Percentiles rank a stretch among this genome's conserved stretches.
Conservation (phyloP, 2,888 invertebrate species). For the Synanthedon tipuliformis region DNA sequence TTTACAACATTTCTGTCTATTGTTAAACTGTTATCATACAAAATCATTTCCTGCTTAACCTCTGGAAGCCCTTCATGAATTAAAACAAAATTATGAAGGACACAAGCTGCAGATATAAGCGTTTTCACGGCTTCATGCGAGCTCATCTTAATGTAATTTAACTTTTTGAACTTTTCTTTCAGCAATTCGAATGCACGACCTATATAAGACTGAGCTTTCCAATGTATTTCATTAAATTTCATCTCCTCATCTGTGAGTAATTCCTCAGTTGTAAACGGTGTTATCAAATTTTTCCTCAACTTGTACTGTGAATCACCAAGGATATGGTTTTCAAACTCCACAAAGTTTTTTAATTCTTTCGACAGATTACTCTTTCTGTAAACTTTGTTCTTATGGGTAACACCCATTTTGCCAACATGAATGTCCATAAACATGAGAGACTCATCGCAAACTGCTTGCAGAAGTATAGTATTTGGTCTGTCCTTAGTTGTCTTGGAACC, state of each 20-base stretch:
- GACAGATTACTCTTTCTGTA: constrained; percentile 44
- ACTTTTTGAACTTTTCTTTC: constrained; percentile 44
- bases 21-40: constrained; percentile 45
- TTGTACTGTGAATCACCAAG: constrained; percentile 52
- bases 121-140: constrained; percentile 37
- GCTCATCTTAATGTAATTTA: constrained; percentile 42
- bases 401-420: constrained; percentile 43
- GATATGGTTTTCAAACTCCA: constrained; percentile 56
- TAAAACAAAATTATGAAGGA: constrained; percentile 55
- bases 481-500: constrained; percentile 34
- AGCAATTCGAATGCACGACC: constrained; percentile 51
- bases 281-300: constrained; percentile 46
- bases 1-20: constrained; percentile 47
- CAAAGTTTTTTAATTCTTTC: constrained; percentile 40
- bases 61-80: constrained; percentile 46
- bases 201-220: constrained; percentile 48
- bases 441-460: constrained; percentile 62
- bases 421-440: constrained; percentile 48
- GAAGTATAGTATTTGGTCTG: constrained; percentile 33
- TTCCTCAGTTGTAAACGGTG: constrained; percentile 52
- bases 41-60: constrained; percentile 43
- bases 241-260: constrained; percentile 54
- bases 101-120: constrained; percentile 46
- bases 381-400: constrained; percentile 40
- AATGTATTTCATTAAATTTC: constrained; percentile 57